Evolutionary conservation across 2,113 vertebrate genomes (phyloP).

Genomic region (Malurus elegans): DNA sequence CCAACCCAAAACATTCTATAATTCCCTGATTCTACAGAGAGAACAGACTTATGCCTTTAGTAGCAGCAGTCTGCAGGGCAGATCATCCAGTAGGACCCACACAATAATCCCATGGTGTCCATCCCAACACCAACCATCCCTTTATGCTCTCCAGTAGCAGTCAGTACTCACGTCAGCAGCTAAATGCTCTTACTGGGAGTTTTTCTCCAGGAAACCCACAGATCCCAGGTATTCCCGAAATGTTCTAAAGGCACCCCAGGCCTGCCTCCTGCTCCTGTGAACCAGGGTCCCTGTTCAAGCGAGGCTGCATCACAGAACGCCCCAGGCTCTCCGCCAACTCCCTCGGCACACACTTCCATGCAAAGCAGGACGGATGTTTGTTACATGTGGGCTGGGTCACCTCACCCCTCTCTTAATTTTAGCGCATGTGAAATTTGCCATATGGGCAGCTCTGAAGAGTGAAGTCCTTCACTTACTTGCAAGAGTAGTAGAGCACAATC

Average conservation of each 20-base stretch:
- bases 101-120: background rate
- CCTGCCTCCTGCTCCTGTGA: background rate
- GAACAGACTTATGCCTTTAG: background rate
- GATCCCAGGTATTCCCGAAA: background rate
- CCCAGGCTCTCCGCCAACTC: background rate
- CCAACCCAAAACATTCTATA: background rate
- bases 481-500: background rate
- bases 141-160: background rate
- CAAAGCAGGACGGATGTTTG: background rate
- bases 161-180: background rate
- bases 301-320: background rate
- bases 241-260: background rate
- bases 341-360: background rate
- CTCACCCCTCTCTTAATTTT: slow-evolving; percentile 29
- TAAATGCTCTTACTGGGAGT: background rate
- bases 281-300: background rate
- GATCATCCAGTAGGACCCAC: background rate
- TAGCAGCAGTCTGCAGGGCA: background rate
- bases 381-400: background rate
- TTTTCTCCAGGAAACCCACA: background rate
- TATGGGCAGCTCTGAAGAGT: slow-evolving; percentile 7
- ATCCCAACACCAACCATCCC: background rate
- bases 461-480: background rate
- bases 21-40: background rate
- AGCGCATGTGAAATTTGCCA: slow-evolving; percentile 25